Conservation (phyloP, 2,888 invertebrate genomes). For the Chaitophorus viminalis region DNA sequence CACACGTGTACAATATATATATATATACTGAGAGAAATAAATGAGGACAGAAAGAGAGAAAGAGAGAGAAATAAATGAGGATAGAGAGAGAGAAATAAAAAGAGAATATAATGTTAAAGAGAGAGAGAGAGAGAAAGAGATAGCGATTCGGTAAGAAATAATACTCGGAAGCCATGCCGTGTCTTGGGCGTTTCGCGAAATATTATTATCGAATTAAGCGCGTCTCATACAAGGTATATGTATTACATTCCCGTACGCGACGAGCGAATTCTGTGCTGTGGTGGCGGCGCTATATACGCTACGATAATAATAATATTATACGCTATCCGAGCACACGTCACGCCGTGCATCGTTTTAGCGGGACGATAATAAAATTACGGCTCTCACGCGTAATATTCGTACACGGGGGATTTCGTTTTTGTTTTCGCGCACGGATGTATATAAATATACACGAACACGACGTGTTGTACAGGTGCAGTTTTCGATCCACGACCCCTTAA, state of each 20-base stretch:
- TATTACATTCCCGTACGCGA: background rate
- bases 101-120: background rate
- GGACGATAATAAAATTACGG: conserved; percentile 31
- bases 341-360: too few relatives aligned
- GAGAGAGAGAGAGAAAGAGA: too few relatives aligned
- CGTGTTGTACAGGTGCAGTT: too few relatives aligned
- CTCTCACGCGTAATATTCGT: background rate
- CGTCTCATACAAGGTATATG: background rate
- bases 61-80: background rate
- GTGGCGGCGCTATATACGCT: background rate
- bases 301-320: background rate
- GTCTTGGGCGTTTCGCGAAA: background rate
- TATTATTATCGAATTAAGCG: conserved; percentile 23
- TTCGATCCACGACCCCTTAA: too few relatives aligned
- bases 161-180: background rate
- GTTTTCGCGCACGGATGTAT: background rate
- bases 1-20: background rate
- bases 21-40: background rate
- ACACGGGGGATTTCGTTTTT: conserved; percentile 4
- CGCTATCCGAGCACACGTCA: background rate
- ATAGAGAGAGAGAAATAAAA: background rate
- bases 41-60: background rate
- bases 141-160: background rate
- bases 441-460: background rate
- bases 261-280: background rate